phyloP scores from a whole-genome alignment of 2,113 vertebrate species.

The Echinops telfairi region DNA sequence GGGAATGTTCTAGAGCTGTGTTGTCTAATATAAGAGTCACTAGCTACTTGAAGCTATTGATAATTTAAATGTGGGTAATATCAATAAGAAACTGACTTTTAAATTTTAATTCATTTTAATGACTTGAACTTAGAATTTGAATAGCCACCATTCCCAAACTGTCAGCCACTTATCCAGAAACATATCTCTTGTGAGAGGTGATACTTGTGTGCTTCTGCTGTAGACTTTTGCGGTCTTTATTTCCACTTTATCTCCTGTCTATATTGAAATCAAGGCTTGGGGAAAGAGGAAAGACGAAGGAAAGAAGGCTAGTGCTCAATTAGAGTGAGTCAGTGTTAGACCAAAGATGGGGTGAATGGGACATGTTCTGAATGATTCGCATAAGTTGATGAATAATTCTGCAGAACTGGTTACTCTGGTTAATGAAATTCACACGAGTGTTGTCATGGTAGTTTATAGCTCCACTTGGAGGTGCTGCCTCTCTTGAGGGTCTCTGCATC shows the following conservation, averaged over 20 bases:
- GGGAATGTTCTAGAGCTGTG: background rate
- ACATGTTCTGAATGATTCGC: background rate
- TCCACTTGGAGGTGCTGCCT: background rate
- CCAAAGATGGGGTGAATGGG: background rate
- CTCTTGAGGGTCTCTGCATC: background rate
- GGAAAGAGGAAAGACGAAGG: background rate
- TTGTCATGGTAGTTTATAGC: background rate
- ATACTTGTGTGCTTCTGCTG: background rate
- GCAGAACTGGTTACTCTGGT: background rate
- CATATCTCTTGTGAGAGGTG: background rate
- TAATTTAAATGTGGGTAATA: constrained; percentile 7
- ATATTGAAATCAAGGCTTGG: background rate
- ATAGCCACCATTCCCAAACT: background rate
- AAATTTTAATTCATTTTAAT: constrained; percentile 60
- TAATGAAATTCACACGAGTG: background rate
- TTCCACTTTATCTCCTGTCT: background rate
- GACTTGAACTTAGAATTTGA: constrained; percentile 41
- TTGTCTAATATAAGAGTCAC: background rate
- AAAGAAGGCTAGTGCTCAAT: background rate
- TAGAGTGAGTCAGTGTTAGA: background rate
- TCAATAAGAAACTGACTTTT: constrained; percentile 50
- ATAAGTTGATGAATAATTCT: background rate
- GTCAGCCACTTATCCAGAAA: constrained; percentile 19
- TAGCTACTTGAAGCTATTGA: background rate
- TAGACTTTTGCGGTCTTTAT: background rate